Conservation (phyloP, 2,888 invertebrate genomes). For the Sminthurinus aureus region DNA sequence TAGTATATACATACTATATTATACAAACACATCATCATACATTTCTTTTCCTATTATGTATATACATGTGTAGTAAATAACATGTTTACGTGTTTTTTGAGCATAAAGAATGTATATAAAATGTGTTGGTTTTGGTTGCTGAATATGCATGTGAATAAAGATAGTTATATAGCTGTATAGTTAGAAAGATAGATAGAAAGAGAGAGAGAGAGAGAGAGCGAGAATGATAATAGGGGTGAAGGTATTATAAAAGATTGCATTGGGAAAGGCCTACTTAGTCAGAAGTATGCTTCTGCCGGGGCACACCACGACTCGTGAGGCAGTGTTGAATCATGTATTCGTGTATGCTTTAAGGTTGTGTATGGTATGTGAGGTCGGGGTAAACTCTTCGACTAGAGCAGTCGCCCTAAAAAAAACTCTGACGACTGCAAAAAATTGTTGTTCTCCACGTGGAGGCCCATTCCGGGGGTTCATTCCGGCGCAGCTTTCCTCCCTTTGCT, state of each 20-base stretch:
- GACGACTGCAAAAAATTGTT: slow-evolving; percentile 62
- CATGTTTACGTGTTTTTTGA: no score
- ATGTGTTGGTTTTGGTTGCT: no score
- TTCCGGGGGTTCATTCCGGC: slow-evolving; percentile 34
- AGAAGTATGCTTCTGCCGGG: no score
- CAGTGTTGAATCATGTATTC: slow-evolving; percentile 18
- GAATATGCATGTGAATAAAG: no score
- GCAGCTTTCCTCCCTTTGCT: background rate
- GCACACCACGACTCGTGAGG: no score
- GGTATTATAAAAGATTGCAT: slow-evolving; percentile 47
- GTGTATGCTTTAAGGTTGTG: slow-evolving; percentile 57
- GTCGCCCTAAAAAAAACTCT: slow-evolving; percentile 47
- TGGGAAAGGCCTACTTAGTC: slow-evolving; percentile 59
- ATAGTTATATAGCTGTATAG: no score
- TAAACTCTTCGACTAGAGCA: slow-evolving; percentile 41
- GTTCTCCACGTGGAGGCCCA: slow-evolving; percentile 66
- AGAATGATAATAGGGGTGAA: slow-evolving; percentile 19
- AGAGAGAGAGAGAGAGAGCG: background rate
- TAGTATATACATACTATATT: no score
- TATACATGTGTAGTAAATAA: no score
- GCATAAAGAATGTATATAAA: no score
- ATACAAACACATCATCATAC: no score
- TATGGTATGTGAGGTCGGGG: slow-evolving; percentile 60
- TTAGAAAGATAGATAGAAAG: background rate
- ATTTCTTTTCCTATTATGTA: no score